phyloP scores from a whole-genome alignment of 2,113 vertebrate genomes.

The Mirounga angustirostris region DNA sequence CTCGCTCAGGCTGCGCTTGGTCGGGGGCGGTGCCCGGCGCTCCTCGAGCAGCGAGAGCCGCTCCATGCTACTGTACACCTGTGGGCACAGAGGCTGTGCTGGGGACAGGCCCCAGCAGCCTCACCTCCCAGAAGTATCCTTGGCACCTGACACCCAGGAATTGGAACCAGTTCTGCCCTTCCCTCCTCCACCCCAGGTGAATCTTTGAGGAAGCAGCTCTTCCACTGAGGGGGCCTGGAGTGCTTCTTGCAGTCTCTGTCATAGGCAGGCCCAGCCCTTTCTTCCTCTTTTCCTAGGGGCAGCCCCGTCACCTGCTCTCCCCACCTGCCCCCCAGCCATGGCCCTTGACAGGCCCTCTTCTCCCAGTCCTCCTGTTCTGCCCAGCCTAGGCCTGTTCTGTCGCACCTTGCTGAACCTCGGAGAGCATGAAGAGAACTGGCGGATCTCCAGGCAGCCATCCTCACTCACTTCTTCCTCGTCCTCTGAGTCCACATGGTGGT shows the following conservation, averaged over 20 bases:
- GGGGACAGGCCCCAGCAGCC: not conserved
- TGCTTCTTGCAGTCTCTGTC: not conserved
- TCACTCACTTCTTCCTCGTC: slow-evolving; percentile 98
- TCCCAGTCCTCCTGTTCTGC: not conserved
- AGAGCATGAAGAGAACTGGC: slow-evolving; percentile 98
- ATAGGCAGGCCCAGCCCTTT: not conserved
- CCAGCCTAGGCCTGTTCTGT: not conserved
- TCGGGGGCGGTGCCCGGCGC: slow-evolving; percentile 93
- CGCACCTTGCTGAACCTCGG: slow-evolving; percentile 97
- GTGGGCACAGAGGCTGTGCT: not conserved
- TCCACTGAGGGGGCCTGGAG: not conserved
- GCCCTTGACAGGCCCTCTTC: not conserved
- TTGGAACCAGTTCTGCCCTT: not conserved
- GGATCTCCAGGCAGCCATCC: slow-evolving; percentile 95
- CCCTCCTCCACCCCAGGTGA: not conserved
- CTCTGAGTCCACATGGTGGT: slow-evolving; percentile 97
- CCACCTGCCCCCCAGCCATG: not conserved
- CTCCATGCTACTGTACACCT: slow-evolving; percentile 99
- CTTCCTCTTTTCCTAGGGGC: not conserved
- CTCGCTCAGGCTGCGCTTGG: slow-evolving; percentile 97
- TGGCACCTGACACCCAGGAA: not conserved
- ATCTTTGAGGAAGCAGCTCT: not conserved
- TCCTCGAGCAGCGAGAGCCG: slow-evolving; percentile 96
- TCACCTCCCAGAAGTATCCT: not conserved
- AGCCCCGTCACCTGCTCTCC: not conserved